Evolutionary conservation across 2,113 vertebrate species (phyloP), one percentile per base, ranked within the genome.

Genomic region (Ophthalmolycus amberensis): DNA sequence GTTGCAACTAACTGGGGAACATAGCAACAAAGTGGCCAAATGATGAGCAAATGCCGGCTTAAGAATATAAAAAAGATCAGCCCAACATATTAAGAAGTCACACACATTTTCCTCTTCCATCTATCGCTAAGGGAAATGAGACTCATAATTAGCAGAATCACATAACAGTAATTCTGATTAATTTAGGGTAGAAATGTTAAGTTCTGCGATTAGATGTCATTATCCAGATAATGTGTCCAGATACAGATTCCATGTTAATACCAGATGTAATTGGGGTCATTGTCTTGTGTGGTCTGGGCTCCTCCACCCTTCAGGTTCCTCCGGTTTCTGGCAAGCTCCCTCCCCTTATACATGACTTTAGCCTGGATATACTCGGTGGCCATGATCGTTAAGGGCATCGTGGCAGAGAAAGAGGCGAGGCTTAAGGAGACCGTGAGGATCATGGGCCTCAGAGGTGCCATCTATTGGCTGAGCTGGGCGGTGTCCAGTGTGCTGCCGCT

Each of bases 351-450:
- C 93, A 96, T 99, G 96, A 99, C 96, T 0, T 89, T 99, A 92
- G 97, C 98, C 32, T 99, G 98, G 98, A 97, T 99, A 81, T 99
- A 97, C 91, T 97, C 98, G 0, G 98, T 98, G 91, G 98, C 98
- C 65, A 95, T 98, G 79, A 97, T 98, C 75, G 92, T 99, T 80
- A 99, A 99, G 83, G 94, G 95, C 18, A 96, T 99, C 4, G 98
- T 99, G 0, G 95, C 95, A 0, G 98, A 99, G 93, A 99, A 99
- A 88, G 98, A 99, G 90, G 96, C 96, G 0, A 95, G 97, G 27
- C 95, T 99, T 75, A 99, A 98, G 91, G 98, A 99, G 93, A 99
- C 96, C 0, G 95, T 99, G 96, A 94, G 94, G 77, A 99, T 99
- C 89, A 99, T 98, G 97, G 98, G 98, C 29, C 93, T 99, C 78